Conservation (phyloP, 35 echinoderm and acorn worm genomes). For the Diadema setosum region DNA sequence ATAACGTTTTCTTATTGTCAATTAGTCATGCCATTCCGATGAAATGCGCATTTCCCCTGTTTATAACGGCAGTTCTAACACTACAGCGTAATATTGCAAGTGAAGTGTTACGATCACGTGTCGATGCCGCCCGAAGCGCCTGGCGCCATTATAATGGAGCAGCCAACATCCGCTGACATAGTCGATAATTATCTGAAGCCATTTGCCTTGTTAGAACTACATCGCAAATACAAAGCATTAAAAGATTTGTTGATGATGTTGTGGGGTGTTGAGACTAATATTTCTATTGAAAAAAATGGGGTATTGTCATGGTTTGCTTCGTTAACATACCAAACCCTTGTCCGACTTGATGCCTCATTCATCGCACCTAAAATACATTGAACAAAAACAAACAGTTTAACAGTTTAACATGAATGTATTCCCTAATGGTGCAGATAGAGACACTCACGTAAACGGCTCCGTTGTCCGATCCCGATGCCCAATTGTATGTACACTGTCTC, state of each 20-base stretch:
- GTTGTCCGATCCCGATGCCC: background rate
- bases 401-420: background rate
- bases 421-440: background rate
- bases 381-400: background rate
- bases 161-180: too few relatives aligned
- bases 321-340: background rate
- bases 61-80: too few relatives aligned
- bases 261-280: background rate
- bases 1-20: too few relatives aligned
- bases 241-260: background rate
- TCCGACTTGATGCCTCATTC: background rate
- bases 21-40: too few relatives aligned
- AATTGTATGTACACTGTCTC: constrained; percentile 62
- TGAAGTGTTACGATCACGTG: too few relatives aligned
- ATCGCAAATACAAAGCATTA: too few relatives aligned
- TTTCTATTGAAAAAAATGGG: background rate
- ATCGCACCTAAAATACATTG: background rate
- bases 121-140: too few relatives aligned
- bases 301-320: background rate
- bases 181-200: too few relatives aligned
- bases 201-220: too few relatives aligned
- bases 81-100: too few relatives aligned
- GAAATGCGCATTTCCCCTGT: too few relatives aligned
- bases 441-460: constrained; percentile 63
- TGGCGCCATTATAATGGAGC: too few relatives aligned